phyloP scores from a whole-genome alignment of 2,797 vertebrate genomes.

The Cyprinella venusta region DNA sequence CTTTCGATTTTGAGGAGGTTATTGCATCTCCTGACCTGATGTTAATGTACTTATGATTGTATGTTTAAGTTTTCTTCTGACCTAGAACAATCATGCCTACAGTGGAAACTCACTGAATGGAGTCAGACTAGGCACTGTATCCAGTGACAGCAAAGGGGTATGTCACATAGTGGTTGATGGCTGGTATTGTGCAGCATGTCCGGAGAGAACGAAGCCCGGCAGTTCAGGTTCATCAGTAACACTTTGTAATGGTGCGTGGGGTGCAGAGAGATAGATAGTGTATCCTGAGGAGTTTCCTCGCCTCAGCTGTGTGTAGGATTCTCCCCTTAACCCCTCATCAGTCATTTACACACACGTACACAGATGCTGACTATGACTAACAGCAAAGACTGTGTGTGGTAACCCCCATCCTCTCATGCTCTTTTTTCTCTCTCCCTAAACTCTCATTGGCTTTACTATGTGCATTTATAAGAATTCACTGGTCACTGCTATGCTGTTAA shows the following conservation, averaged over 20 bases:
- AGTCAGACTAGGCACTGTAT: neutral
- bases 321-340: constrained; percentile 46
- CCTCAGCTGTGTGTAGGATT: constrained; percentile 50
- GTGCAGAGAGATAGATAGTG: constrained; percentile 44
- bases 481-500: neutral
- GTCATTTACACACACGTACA: constrained; percentile 43
- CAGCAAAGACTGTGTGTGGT: neutral
- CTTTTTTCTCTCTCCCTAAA: neutral
- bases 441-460: neutral
- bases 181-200: constrained; percentile 8
- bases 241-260: constrained; percentile 39
- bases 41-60: neutral
- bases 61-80: neutral
- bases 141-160: neutral
- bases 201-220: constrained; percentile 20
- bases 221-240: constrained; percentile 12
- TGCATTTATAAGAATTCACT: neutral
- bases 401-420: neutral
- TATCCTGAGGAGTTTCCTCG: constrained; percentile 45
- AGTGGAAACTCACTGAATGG: neutral
- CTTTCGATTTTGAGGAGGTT: neutral
- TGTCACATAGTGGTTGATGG: neutral
- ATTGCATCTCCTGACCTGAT: neutral
- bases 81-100: neutral
- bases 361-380: constrained; percentile 44